phyloP scores from a whole-genome alignment of 2,888 invertebrate genomes.

The Heliconius ethilla region DNA sequence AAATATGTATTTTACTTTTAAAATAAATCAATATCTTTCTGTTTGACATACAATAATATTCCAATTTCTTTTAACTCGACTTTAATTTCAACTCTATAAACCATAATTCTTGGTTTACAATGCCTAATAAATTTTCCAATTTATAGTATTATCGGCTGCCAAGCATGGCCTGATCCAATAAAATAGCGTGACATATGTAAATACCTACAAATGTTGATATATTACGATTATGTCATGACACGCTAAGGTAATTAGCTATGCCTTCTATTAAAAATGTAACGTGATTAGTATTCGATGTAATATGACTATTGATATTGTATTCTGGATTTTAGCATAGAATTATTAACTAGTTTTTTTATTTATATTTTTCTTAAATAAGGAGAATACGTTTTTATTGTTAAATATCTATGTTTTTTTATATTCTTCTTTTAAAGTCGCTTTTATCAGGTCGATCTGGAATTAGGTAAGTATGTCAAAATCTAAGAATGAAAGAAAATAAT shows the following conservation, averaged over 20 bases:
- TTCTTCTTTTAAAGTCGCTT: no score
- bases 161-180: slow-evolving; percentile 16
- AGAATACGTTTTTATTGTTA: no score
- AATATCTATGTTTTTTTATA: no score
- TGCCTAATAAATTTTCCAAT: background rate
- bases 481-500: no score
- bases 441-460: no score
- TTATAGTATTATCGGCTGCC: background rate
- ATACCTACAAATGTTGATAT: slow-evolving; percentile 11
- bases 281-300: background rate
- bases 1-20: background rate
- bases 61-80: background rate
- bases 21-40: background rate
- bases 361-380: no score
- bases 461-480: no score
- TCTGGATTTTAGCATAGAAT: background rate
- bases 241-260: slow-evolving; percentile 17
- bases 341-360: background rate
- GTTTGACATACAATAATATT: background rate
- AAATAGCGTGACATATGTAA: slow-evolving; percentile 29
- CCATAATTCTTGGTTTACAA: background rate
- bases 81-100: background rate
- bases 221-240: slow-evolving; percentile 18
- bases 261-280: background rate
- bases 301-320: background rate